Conservation (phyloP, 37 sponge, comb jelly and placozoan species). For the Cliona cf. orientalis region DNA sequence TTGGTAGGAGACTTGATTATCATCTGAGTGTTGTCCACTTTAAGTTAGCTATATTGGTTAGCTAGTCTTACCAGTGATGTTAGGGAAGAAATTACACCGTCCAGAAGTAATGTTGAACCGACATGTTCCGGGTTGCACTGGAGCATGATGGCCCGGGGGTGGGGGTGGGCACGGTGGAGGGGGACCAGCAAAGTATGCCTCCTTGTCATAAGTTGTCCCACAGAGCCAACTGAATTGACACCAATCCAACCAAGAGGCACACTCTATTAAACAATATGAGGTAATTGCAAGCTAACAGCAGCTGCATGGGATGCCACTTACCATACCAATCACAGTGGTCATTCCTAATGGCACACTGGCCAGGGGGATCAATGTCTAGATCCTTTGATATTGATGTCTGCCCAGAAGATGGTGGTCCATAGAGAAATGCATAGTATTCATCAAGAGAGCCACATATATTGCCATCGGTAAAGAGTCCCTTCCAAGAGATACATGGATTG, state of each 20-base stretch:
- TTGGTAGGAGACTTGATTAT: no score
- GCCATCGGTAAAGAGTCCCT: not conserved
- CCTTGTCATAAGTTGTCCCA: constrained; percentile 14
- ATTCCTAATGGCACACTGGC: no score
- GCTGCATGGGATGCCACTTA: no score
- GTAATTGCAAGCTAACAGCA: no score
- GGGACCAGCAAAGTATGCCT: not conserved
- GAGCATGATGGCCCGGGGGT: constrained; percentile 2
- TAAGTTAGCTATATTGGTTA: no score
- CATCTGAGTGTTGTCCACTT: no score
- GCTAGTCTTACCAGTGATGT: no score
- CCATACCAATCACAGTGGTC: no score
- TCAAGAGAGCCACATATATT: constrained; percentile 23
- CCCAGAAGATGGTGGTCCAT: no score
- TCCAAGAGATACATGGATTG: constrained; percentile 36
- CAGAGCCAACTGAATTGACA: constrained; percentile 24
- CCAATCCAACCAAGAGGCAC: constrained; percentile 3
- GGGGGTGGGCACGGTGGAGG: constrained; percentile 38
- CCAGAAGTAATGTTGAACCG: not conserved
- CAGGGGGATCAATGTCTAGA: no score
- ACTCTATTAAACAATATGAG: no score
- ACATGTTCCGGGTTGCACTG: constrained; percentile 27
- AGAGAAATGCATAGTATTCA: constrained; percentile 10
- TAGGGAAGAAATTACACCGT: not conserved
- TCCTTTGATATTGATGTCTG: no score